Base-by-base conservation (phyloP, 2,888 invertebrate species). In the Oligia latruncula region DNA sequence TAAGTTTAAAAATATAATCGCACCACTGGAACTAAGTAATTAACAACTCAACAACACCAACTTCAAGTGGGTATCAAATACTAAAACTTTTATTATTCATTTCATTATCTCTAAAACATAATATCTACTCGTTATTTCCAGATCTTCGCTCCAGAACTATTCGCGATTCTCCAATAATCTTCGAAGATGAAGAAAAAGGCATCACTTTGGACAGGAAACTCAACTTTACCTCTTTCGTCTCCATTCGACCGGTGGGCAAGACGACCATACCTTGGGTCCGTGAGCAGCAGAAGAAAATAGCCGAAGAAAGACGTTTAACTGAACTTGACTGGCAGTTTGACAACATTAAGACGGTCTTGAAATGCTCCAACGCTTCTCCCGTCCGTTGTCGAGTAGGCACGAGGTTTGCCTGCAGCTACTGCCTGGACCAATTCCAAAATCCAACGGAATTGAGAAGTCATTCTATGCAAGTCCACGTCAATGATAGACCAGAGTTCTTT, bases 301-400 rank as follows among this genome's bases (percentile, higher is more conserved):
- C 83, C 1, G 67, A 88, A 46, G 90, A 92, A 15, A 88, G 90
- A 74, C 88, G 90, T 2, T 70, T 93, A 1, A 90, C 93, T 0
- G 95, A 95, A 82, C 80, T 95, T 0, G 94, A 94, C 58, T 93
- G 95, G 88, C 96, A 95, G 73, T 89, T 94, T 17, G 94, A 95
- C 4, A 95, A 95, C 66, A 93, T 95, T 3, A 91, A 89, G 71
- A 92, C 92, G 0, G 91, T 96, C 4, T 82, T 94, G 0, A 90
- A 91, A 75, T 92, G 87, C 46, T 93, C 96, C 0, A 96, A 95
- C 83, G 95, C 95, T 0, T 95, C 95, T 0, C 95, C 94, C 0
- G 93, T 96, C 11, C 91, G 94, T 0, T 91, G 93, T 62, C 90
- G 91, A 23, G 92, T 93, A 0, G 91, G 93, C 2, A 87, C 89